Conservation (phyloP, 2,797 vertebrate genomes). For the Botia almorhae region DNA sequence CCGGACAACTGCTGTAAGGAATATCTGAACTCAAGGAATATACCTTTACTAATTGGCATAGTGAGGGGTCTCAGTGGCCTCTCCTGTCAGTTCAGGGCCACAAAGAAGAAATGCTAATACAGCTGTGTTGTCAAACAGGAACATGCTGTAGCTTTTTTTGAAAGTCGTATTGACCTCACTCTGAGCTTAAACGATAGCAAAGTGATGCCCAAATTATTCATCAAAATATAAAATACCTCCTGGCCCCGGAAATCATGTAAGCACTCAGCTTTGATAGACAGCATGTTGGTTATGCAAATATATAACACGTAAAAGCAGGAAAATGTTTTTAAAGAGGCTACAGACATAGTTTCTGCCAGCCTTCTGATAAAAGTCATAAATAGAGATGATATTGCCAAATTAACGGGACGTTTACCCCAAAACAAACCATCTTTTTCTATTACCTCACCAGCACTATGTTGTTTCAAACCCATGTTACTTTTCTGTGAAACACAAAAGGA, state of each 20-base stretch:
- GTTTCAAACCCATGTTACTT: too few relatives aligned
- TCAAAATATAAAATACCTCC: neutral
- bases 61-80: neutral
- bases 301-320: too few relatives aligned
- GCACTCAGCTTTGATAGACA: neutral
- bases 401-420: neutral
- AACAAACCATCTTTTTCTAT: neutral
- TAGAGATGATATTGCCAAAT: neutral
- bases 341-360: neutral
- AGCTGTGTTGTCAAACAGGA: neutral
- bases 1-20: neutral
- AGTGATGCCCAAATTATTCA: neutral
- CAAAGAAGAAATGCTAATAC: neutral
- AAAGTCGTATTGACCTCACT: neutral
- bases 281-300: conserved; percentile 1
- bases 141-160: neutral
- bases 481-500: too few relatives aligned
- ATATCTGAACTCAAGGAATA: neutral
- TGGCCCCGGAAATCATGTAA: neutral
- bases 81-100: neutral
- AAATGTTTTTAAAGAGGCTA: neutral
- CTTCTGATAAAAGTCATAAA: neutral
- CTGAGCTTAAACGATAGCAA: neutral
- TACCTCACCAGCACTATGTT: too few relatives aligned
- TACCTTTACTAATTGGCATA: neutral